phyloP scores from a whole-genome alignment of 1,140 invertebrate genomes.

The Oryzaephilus surinamensis region DNA sequence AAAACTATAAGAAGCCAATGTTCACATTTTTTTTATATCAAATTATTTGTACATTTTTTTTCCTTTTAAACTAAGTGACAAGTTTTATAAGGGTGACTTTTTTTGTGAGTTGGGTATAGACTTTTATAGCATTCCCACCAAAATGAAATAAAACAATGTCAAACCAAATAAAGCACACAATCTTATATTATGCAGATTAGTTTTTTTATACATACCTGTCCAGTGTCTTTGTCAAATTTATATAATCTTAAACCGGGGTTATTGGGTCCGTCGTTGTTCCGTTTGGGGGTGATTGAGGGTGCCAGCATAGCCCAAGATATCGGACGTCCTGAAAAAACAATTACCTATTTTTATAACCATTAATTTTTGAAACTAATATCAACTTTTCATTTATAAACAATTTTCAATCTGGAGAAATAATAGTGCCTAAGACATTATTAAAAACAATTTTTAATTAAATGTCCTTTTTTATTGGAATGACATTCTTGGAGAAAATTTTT shows the following conservation, averaged over 20 bases:
- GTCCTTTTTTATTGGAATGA: too few species aligned
- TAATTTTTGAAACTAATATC: too few species aligned
- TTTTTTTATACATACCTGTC: conserved; percentile 58
- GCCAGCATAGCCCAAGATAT: conserved; percentile 77
- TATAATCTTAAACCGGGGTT: conserved; percentile 84
- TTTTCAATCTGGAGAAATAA: too few species aligned
- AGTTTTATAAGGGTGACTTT: neutral
- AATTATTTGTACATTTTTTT: too few species aligned
- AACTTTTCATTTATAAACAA: too few species aligned
- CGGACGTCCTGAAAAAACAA: conserved; percentile 55
- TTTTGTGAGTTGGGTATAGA: neutral
- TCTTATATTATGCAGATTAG: too few species aligned
- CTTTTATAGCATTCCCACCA: neutral
- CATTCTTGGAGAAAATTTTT: too few species aligned
- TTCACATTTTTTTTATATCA: too few species aligned
- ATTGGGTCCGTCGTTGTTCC: conserved; percentile 59
- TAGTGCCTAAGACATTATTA: too few species aligned
- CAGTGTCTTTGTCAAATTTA: conserved; percentile 75
- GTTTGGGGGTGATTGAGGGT: conserved; percentile 74
- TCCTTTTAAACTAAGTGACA: neutral
- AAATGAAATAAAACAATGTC: neutral
- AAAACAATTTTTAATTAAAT: too few species aligned
- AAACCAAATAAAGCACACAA: neutral
- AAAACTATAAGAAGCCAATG: too few species aligned
- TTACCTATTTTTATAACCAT: too few species aligned